Evolutionary conservation across 2,797 vertebrate genomes (phyloP).

Genomic region (Ceyx erithaca): DNA sequence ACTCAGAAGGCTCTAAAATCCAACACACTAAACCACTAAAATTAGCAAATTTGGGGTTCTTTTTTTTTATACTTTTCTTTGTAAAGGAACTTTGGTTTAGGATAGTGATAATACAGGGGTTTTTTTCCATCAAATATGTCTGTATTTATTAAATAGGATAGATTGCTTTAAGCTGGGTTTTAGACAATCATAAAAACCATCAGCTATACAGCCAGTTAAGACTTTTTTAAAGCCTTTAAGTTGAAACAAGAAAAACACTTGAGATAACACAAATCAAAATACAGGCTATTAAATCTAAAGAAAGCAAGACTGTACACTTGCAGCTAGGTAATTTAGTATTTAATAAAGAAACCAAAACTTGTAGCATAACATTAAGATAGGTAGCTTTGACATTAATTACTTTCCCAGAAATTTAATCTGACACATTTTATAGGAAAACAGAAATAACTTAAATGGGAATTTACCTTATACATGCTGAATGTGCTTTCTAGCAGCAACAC

Average conservation of each 20-base stretch:
- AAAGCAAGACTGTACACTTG: neutral
- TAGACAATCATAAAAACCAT: neutral
- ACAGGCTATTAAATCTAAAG: neutral
- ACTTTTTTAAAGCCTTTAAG: neutral
- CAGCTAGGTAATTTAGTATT: neutral
- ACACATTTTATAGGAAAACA: neutral
- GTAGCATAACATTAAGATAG: neutral
- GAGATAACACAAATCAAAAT: neutral
- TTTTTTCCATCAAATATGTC: neutral
- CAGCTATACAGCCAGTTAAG: neutral
- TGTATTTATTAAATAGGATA: neutral
- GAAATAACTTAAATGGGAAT: neutral
- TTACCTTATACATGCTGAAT: neutral
- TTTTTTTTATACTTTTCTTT: neutral
- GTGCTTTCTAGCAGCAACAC: neutral
- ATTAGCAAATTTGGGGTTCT: neutral
- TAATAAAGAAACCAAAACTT: neutral
- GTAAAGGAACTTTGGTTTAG: neutral
- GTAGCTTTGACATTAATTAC: neutral
- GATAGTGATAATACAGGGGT: neutral
- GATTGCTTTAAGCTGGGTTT: neutral
- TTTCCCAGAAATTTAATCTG: neutral
- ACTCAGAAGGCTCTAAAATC: neutral
- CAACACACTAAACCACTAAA: neutral
- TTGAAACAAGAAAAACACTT: neutral